Evolutionary conservation across 2,888 invertebrate genomes (phyloP), one percentile per base, ranked within the genome.

Genomic region (Ephialtes manifestator): DNA sequence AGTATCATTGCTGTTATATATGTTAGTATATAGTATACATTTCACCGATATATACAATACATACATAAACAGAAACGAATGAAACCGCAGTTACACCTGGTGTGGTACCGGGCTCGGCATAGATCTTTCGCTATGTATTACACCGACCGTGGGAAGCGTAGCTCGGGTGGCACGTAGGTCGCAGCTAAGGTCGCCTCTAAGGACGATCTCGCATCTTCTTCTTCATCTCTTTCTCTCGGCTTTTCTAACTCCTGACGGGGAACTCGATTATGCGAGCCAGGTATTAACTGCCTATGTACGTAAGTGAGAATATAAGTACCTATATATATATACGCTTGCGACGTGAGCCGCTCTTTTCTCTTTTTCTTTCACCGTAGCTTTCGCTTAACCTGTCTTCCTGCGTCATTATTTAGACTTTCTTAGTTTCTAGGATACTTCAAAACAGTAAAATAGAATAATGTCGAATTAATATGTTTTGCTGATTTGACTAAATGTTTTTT

Each of bases 81-180:
- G 68, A 48, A 28, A 68, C 48, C n/a, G 24, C 24, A 68, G 48
- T 68, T 75, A 75, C 75, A 75, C 75, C 75, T 75, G 75, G 75
- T 65, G 24, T 18, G 48, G 24, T n/a, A 4, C 20, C 7, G 55
- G 18, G 10, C n/a, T 28, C 53, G 70, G 48, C 35, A 28, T 11
- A 53, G 53, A 71, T 65, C 20, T 70, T 72, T 82, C 51, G 55
- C 35, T 79, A 79, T 60, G 55, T 55, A 68, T 77, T 72, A 77
- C 81, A 82, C 75, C 79, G 81, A 84, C 81, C 86, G 87, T 87
- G 87, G 87, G 87, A 87, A 87, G 83, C 85, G 85, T 87, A 87
- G 83, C 83, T 85, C 85, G 75, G 86, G 77, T 86, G 80, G 85
- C 85, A 82, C 82, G 74, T 82, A 79, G 82, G 85, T 85, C 81